Evolutionary conservation across 35 echinoderm and acorn worm genomes (phyloP).

Genomic region (Stichopus chloronotus): DNA sequence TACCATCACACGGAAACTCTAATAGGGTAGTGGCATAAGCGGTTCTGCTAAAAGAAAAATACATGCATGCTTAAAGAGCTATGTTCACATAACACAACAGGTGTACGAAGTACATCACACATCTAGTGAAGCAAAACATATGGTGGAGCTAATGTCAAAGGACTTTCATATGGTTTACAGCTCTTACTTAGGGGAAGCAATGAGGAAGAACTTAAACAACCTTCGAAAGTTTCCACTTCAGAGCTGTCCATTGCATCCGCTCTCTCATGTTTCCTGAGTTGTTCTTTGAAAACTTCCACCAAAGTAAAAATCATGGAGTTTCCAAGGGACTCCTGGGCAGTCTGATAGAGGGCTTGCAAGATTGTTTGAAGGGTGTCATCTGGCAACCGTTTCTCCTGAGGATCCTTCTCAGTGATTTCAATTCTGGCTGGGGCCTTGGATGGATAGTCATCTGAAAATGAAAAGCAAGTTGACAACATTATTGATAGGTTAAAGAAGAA

Average conservation of each 20-base stretch:
- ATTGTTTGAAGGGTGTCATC: conserved; percentile 5
- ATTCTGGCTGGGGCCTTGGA: conserved; percentile 19
- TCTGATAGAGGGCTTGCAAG: conserved; percentile 10
- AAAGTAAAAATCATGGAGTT: conserved; percentile 11
- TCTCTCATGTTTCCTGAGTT: background rate
- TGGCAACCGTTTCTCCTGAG: background rate
- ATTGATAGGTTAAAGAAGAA: too few relatives aligned
- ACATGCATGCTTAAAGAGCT: too few relatives aligned
- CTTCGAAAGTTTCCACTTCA: background rate
- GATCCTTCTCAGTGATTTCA: conserved; percentile 34
- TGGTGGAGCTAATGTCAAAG: too few relatives aligned
- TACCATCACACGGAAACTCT: too few relatives aligned
- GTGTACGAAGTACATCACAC: too few relatives aligned
- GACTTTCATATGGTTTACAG: too few relatives aligned
- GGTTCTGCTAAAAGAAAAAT: too few relatives aligned
- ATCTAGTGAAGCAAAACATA: too few relatives aligned
- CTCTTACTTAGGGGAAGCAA: too few relatives aligned
- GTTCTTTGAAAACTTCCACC: conserved; percentile 17
- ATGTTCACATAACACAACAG: too few relatives aligned
- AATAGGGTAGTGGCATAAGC: too few relatives aligned
- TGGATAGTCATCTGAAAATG: conserved; percentile 25
- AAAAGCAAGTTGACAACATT: background rate
- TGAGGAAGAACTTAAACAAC: background rate
- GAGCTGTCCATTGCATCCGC: background rate
- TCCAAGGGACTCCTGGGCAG: conserved; percentile 13